Percentiles rank a stretch among this genome's conserved stretches.
phyloP scores from a whole-genome alignment of 2,113 vertebrate genomes.

The Calypte anna region DNA sequence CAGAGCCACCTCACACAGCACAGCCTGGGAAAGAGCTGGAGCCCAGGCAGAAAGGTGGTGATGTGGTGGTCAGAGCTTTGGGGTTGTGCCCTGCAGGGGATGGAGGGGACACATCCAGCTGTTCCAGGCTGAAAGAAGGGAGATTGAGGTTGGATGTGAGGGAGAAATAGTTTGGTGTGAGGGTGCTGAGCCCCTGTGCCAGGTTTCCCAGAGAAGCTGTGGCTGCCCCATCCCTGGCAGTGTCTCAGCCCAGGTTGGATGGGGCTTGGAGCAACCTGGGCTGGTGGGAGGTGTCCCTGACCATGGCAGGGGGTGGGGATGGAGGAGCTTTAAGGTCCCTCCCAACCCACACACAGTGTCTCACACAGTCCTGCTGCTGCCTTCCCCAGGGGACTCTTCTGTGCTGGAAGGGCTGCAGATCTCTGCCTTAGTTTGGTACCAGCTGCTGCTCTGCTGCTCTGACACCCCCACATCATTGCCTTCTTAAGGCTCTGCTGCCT shows the following conservation, averaged over 20 bases:
- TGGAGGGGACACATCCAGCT: fast-evolving
- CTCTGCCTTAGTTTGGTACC: neutral
- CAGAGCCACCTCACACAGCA: neutral
- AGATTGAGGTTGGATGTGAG: too few species aligned
- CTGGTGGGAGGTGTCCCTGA: too few species aligned
- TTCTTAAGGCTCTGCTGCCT: neutral
- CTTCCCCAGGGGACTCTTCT: neutral
- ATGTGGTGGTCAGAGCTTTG: neutral
- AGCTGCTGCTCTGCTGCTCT: neutral
- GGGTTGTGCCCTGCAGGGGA: neutral
- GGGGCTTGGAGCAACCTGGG: too few species aligned
- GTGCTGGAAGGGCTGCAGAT: neutral
- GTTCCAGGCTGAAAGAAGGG: too few species aligned
- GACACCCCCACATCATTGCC: neutral
- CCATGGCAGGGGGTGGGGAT: too few species aligned
- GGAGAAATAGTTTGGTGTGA: too few species aligned
- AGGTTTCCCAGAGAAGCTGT: too few species aligned
- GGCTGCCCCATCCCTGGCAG: too few species aligned
- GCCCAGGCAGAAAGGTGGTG: neutral
- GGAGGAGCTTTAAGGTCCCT: too few species aligned
- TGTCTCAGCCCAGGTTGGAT: too few species aligned
- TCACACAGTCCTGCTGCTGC: neutral
- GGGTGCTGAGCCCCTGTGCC: too few species aligned
- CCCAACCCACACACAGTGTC: too few species aligned
- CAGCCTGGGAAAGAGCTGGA: fast-evolving